Conservation (phyloP, 1,140 invertebrate genomes). For the Ectropis grisescens region DNA sequence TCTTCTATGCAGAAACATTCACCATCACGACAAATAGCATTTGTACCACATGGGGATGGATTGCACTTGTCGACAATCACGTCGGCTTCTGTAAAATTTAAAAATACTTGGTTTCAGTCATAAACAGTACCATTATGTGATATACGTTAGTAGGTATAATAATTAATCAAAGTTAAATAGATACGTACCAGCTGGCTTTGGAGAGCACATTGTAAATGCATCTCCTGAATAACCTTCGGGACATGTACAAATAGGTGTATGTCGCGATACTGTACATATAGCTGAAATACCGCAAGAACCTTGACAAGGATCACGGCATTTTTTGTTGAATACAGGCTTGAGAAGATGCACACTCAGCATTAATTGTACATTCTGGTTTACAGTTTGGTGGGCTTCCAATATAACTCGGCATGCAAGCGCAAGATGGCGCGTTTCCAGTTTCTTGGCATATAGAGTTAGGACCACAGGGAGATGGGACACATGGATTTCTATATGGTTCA, state of each 20-base stretch:
- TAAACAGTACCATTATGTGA: too few relatives aligned
- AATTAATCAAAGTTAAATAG: too few relatives aligned
- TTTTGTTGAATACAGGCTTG: conserved; percentile 78
- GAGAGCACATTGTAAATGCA: conserved; percentile 74
- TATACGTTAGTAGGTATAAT: too few relatives aligned
- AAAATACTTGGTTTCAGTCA: conserved; percentile 1
- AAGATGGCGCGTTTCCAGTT: conserved; percentile 74
- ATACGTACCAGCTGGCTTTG: conserved; percentile 56
- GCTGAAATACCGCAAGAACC: conserved; percentile 78
- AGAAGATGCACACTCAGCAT: conserved; percentile 78
- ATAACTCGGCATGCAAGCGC: conserved; percentile 76
- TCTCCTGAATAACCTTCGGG: conserved; percentile 78
- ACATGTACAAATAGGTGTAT: conserved; percentile 82
- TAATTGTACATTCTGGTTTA: conserved; percentile 80
- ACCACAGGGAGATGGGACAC: conserved; percentile 82
- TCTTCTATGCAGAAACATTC: conserved; percentile 76
- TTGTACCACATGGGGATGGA: conserved; percentile 78
- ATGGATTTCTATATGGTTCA: conserved; percentile 76
- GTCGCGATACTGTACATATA: conserved; percentile 79
- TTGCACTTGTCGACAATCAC: conserved; percentile 50
- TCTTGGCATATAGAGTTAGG: conserved; percentile 77
- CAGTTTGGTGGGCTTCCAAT: conserved; percentile 81
- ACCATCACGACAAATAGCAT: conserved; percentile 73
- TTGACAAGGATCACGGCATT: conserved; percentile 79
- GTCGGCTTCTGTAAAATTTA: conserved; percentile 19